Percentiles rank a stretch among this genome's conserved stretches.
Conservation (phyloP, 2,797 vertebrate species). For the Trichosurus vulpecula region DNA sequence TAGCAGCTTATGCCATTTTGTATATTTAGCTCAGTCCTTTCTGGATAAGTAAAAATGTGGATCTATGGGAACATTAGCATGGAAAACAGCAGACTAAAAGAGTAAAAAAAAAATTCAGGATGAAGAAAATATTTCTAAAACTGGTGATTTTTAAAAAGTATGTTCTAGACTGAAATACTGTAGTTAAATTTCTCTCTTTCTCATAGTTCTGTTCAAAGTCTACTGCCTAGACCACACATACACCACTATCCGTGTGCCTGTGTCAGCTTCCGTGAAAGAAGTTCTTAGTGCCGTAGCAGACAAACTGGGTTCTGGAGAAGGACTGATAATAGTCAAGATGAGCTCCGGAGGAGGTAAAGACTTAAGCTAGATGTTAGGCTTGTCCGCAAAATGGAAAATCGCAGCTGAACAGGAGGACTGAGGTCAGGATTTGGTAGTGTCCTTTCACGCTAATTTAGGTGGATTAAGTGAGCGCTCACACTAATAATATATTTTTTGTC, state of each 20-base stretch:
- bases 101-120: not conserved
- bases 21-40: not conserved
- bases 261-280: slow-evolving; percentile 93
- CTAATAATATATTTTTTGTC: not conserved
- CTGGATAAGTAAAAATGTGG: not conserved
- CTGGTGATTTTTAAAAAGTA: not conserved
- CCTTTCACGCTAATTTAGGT: not conserved
- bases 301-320: slow-evolving; percentile 95
- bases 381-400: slow-evolving; percentile 8
- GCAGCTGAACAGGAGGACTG: not conserved
- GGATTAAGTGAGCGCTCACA: not conserved
- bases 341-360: slow-evolving; percentile 95
- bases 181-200: slow-evolving; percentile 12
- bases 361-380: not conserved
- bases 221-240: slow-evolving; percentile 98
- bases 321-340: slow-evolving; percentile 94
- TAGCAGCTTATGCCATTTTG: not conserved
- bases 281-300: slow-evolving; percentile 93
- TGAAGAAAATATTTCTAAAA: not conserved
- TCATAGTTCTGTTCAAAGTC: slow-evolving; percentile 96
- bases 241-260: slow-evolving; percentile 94
- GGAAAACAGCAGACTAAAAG: not conserved
- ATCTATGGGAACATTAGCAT: not conserved
- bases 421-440: not conserved
- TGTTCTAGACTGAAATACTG: not conserved